phyloP scores from a whole-genome alignment of 2,888 invertebrate genomes.

The Cotesia congregata region DNA sequence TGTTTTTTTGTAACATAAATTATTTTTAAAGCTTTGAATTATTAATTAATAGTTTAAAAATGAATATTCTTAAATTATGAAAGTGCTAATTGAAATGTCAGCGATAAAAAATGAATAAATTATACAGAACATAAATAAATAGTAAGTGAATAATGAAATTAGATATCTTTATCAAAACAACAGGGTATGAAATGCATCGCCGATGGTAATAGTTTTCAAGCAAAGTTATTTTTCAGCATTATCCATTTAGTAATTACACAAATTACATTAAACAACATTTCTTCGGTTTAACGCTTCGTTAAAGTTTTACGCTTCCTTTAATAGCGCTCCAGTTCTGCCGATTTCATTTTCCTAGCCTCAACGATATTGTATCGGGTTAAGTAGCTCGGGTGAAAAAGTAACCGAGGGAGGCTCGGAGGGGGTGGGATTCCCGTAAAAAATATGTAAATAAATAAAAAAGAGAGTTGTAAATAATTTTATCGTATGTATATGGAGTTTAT shows the following conservation, averaged over 20 bases:
- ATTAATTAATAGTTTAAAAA: too few relatives aligned
- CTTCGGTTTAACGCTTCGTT: conserved; percentile 68
- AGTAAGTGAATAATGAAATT: background rate
- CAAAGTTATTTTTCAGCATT: conserved; percentile 5
- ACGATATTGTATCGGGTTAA: background rate
- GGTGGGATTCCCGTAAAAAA: background rate
- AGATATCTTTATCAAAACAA: background rate
- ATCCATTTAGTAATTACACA: conserved; percentile 54
- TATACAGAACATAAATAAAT: conserved; percentile 1
- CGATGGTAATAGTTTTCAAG: too few relatives aligned
- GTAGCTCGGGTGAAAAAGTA: background rate
- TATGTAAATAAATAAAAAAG: conserved; percentile 10
- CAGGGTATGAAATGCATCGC: background rate
- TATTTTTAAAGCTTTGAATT: too few relatives aligned
- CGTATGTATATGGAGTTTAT: conserved; percentile 20
- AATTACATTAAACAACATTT: conserved; percentile 59
- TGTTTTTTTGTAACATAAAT: too few relatives aligned
- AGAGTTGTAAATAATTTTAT: conserved; percentile 12
- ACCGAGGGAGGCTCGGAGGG: background rate
- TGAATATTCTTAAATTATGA: too few relatives aligned
- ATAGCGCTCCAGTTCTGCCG: conserved; percentile 50
- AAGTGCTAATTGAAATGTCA: too few relatives aligned
- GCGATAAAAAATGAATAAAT: conserved; percentile 1
- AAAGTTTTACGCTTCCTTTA: conserved; percentile 57
- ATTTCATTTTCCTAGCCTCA: background rate